Percentiles rank a stretch among this genome's conserved stretches.
Evolutionary conservation across 2,113 vertebrate genomes (phyloP).

Genomic region (Halcyon malimbica): DNA sequence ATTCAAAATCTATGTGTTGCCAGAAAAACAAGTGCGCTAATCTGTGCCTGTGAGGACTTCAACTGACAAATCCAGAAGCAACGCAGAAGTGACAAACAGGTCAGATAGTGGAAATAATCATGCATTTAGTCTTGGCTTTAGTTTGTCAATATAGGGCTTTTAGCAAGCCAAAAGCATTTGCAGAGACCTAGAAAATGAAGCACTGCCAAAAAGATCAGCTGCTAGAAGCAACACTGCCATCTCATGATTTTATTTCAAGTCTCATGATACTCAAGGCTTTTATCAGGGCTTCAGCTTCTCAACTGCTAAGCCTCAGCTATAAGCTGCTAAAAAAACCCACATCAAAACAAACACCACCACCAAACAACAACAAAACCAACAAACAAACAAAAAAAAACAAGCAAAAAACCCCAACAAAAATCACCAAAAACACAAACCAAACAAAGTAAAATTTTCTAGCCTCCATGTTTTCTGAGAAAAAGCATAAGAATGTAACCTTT

Average conservation of each 20-base stretch:
- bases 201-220: conserved; percentile 47
- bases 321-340: not conserved
- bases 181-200: conserved; percentile 38
- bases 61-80: conserved; percentile 21
- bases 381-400: not conserved
- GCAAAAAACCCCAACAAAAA: not conserved
- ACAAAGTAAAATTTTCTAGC: not conserved
- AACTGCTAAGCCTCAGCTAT: not conserved
- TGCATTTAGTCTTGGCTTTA: conserved; percentile 6
- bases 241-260: conserved; percentile 61
- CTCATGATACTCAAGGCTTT: conserved; percentile 6
- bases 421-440: not conserved
- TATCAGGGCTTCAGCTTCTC: conserved; percentile 1
- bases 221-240: conserved; percentile 69
- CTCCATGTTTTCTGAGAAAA: not conserved
- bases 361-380: too few relatives aligned
- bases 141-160: conserved; percentile 15
- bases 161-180: conserved; percentile 28
- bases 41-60: conserved; percentile 7
- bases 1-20: not conserved
- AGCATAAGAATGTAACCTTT: not conserved
- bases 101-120: conserved; percentile 53
- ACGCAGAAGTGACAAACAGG: conserved; percentile 21
- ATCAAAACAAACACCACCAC: not conserved
- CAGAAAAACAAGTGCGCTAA: not conserved